Base-by-base conservation (phyloP, 2,888 invertebrate genomes). In the Tetranychus truncatus region DNA sequence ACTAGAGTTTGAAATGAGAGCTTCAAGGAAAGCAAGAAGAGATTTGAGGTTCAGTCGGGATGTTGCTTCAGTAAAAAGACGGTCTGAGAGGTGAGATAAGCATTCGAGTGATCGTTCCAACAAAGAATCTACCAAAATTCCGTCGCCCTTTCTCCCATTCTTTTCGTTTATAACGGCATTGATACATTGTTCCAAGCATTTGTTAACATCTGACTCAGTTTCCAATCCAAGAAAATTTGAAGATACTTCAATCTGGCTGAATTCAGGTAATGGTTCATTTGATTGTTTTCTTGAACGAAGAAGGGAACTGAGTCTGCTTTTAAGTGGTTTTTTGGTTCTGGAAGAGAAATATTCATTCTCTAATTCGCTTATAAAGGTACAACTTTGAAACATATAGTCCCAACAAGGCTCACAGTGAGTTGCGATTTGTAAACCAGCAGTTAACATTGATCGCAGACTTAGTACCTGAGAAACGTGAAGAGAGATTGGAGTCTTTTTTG, bases 381-480 rank as follows among this genome's bases (percentile, higher is more conserved):
- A 94, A 21, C 94, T 94, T 80, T 90, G 89, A 82, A 97, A 93
- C 77, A 96, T 91, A 81, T 96, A 94, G 78, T 91, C 90, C 96
- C 96, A 96, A 81, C 95, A 95, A 78, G 92, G 91, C 21, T 91
- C 87, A 45, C 94, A 91, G 81, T 94, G 93, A 66, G 93, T 92
- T 6, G 93, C 95, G 8, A 95, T 86, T 81, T 95, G 94, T 74
- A 96, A 84, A 1, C 95, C 94, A 77, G 89, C 87, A 82, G 88
- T 89, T 76, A 96, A 86, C 44, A 96, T 86, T 21, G 95, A 91
- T 82, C 96, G 95, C 85, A 96, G 88, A 67, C 93, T 94, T 78
- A 95, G 84, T 0, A 93, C 92, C 81, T 95, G 95, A 0, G 93
- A 91, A 4, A 92, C 89, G 71, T 92, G 87, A 77, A 93, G 87